Percentiles rank a stretch among this genome's conserved stretches.
Evolutionary conservation across 92 coral and sea anemone genomes (phyloP).

Genomic region (Palythoa caribaeorum): DNA sequence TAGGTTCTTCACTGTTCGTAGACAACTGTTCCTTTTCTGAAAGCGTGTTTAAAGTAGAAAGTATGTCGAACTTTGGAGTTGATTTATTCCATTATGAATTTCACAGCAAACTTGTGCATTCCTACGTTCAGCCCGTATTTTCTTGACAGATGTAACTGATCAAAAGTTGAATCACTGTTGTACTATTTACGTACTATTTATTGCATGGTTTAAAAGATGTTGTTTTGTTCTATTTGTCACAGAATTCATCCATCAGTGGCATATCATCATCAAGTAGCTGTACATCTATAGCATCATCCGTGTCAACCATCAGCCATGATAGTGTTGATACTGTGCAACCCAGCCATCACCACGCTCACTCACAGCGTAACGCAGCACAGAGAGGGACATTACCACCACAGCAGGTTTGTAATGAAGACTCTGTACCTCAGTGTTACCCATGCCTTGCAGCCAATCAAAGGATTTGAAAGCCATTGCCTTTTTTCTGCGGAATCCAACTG

Average conservation of each 20-base stretch:
- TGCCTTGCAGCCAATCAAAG: too few relatives aligned
- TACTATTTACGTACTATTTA: not conserved
- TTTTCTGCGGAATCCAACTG: not conserved
- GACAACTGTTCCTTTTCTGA: too few relatives aligned
- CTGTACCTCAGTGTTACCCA: not conserved
- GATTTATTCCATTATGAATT: too few relatives aligned
- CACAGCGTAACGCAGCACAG: not conserved
- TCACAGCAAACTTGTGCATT: too few relatives aligned
- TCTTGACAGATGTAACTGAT: too few relatives aligned
- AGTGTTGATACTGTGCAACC: slow-evolving; percentile 23
- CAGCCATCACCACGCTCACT: not conserved
- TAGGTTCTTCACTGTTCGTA: too few relatives aligned
- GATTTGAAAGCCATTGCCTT: too few relatives aligned
- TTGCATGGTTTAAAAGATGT: not conserved
- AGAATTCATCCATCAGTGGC: slow-evolving; percentile 14
- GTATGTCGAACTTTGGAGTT: too few relatives aligned
- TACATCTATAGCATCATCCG: slow-evolving; percentile 39
- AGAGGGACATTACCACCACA: not conserved
- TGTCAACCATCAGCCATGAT: slow-evolving; percentile 27
- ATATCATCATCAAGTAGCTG: slow-evolving; percentile 20
- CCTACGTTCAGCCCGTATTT: too few relatives aligned
- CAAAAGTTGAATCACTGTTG: not conserved
- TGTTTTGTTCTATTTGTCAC: not conserved
- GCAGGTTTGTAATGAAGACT: not conserved
- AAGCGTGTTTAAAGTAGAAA: too few relatives aligned